Evolutionary conservation across 2,888 invertebrate species (phyloP), one percentile per base, ranked within the genome.

Genomic region (Alviniconcha strummeri): DNA sequence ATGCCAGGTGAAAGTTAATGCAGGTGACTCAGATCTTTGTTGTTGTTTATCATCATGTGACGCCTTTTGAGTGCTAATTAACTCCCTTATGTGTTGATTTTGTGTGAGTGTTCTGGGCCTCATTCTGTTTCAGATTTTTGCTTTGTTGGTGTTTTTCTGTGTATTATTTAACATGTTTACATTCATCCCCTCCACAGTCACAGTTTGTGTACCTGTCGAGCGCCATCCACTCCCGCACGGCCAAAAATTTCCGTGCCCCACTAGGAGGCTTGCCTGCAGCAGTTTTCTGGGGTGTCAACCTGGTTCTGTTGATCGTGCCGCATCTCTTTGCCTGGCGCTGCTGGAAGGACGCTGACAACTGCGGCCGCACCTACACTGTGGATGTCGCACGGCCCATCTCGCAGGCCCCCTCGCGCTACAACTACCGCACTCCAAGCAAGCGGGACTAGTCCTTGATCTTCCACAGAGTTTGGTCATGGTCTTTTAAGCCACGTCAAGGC

Each of bases 241-340:
- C 86, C 1, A 82, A 84, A 54, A 55, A 84, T 11, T 84, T 87
- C 60, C 88, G 84, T 17, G 88, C 89, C 15, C 90, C 90, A 0
- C 84, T 80, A 19, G 84, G 84, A 9, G 82, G 85, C 6, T 9
- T 85, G 6, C 87, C 87, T n/a, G 86, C 85, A 56, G 75, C 85
- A 17, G 81, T 88, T 9, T 92, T 91, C 83, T 90, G 90, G 90
- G 79, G 83, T 13, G 83, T 91, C 4, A 91, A 92, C 84, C 84
- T 91, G 11, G 83, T 86, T 17, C 86, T 92, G 17, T 84, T 91
- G 13, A 81, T 92, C 60, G 86, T 92, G 13, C 91, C 92, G 15
- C 92, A 91, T 69, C 82, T 92, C 6, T 88, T 91, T 85, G 90
- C 90, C 71, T 79, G 84, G 56, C 86, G 90, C 79, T 90, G 90